Evolutionary conservation across 1,140 invertebrate species (phyloP), one percentile per base, ranked within the genome.

Genomic region (Bombus affinis): DNA sequence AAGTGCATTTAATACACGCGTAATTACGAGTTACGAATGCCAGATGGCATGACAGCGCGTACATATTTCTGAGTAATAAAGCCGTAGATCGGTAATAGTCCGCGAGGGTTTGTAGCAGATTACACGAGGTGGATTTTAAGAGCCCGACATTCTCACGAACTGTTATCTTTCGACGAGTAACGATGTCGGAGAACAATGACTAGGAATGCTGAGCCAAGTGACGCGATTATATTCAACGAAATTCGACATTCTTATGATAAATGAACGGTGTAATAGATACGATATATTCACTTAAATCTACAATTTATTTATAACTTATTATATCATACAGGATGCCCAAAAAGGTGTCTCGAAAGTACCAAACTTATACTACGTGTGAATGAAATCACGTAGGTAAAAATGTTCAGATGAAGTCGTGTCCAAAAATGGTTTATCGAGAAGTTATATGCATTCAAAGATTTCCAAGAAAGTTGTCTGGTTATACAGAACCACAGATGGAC

Each of bases 81-180:
- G 15, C 22, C 15, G 57, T 35, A 42, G 72, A 75, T 82, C 81
- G 42, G 42, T 83, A 83, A 76, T 65, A 76, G 57, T 42, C 62
- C 32, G 35, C 35, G 81, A 66, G 8, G 57, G 8, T 68, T 65
- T 35, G 35, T 68, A 35, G 28, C 62, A 28, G 73, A 77, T 83
- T 77, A 83, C 66, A 76, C 62, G 62, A 42, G 57, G 12, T 13
- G 10, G 81, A 75, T 83, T 83, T 83, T 83, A 83, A 83, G 72
- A 76, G 70, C 66, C 70, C 75, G 82, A 85, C 76, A 81, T 85
- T 88, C 77, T 88, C 86, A 88, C 77, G 82, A 77, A 89, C 76
- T 81, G 57, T 88, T 87, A 80, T 89, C 71, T 80, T 77, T 65
- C 62, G 42, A 59, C 37, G 13, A 35, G 32, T 71, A 65, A 84